These are phyloP conservation scores for Spodoptera picta DNA, from an alignment of 2,888 invertebrate genomes.

Conservation along the genomic window DNA sequence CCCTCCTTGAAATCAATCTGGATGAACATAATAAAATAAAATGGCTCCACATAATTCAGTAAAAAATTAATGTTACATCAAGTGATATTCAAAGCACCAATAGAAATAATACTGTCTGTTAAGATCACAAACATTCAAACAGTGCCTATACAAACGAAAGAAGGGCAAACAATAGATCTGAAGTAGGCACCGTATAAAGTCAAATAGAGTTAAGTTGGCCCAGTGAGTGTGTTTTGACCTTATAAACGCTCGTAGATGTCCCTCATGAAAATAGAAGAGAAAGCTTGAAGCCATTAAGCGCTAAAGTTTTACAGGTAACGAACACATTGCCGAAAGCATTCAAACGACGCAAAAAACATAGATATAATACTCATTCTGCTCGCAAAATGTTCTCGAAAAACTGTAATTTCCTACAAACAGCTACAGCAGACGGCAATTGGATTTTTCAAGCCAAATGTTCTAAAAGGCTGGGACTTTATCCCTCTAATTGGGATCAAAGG, in stretches of 20 bases:
- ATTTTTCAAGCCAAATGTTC: slow-evolving; percentile 53
- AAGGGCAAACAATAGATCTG: background rate
- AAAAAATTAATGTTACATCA: no score
- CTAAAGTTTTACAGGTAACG: slow-evolving; percentile 17
- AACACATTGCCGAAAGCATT: slow-evolving; percentile 29
- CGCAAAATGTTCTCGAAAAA: slow-evolving; percentile 34
- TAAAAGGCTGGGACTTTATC: slow-evolving; percentile 41
- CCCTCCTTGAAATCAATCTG: no score
- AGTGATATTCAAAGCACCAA: no score
- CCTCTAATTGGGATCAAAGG: slow-evolving; percentile 38
- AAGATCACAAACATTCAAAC: no score
- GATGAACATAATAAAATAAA: no score
- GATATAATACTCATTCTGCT: slow-evolving; percentile 20
- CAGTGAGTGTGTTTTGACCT: slow-evolving; percentile 3
- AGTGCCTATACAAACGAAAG: background rate
- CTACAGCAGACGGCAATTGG: slow-evolving; percentile 52
- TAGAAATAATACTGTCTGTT: no score
- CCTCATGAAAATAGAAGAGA: slow-evolving; percentile 31
- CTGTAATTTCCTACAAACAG: slow-evolving; percentile 51
- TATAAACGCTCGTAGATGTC: slow-evolving; percentile 10
- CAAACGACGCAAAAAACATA: slow-evolving; percentile 14
- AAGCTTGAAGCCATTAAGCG: slow-evolving; percentile 6
- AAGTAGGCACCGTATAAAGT: slow-evolving; percentile 8
- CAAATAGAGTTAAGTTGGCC: slow-evolving; percentile 3
- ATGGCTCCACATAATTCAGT: no score